Percentiles rank a stretch among this genome's conserved stretches.
phyloP scores from a whole-genome alignment of 1,140 invertebrate species.

The Reticulitermes speratus region DNA sequence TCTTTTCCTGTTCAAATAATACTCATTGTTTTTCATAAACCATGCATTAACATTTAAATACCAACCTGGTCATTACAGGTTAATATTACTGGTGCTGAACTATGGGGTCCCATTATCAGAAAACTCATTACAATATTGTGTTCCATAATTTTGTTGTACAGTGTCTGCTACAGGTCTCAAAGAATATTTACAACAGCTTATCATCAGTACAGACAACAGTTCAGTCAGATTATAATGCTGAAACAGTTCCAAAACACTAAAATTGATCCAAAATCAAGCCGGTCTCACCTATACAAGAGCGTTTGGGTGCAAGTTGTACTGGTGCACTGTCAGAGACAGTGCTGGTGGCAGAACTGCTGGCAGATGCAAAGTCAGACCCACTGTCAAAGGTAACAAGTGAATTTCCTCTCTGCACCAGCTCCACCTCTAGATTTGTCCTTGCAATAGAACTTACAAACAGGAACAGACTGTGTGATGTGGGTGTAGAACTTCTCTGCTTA shows the following conservation, averaged over 20 bases:
- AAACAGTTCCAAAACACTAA: background rate
- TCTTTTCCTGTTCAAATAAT: no score
- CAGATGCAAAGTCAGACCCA: conserved; percentile 26
- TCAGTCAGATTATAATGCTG: background rate
- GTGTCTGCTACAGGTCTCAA: no score
- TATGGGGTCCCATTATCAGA: no score
- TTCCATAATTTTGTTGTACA: no score
- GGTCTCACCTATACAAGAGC: conserved; percentile 78
- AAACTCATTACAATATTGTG: no score
- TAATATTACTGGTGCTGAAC: no score
- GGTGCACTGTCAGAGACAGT: background rate
- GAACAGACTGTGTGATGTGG: conserved; percentile 71
- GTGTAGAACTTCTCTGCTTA: conserved; percentile 53
- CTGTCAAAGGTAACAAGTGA: conserved; percentile 55
- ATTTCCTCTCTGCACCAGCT: conserved; percentile 84
- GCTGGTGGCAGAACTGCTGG: background rate
- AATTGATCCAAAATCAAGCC: background rate
- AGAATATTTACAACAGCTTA: no score
- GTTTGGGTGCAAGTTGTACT: conserved; percentile 59
- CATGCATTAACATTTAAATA: no score
- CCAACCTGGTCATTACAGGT: no score
- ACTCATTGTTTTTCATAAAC: no score
- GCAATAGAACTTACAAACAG: conserved; percentile 89
- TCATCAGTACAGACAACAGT: no score
- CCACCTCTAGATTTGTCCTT: conserved; percentile 89